Conservation (phyloP, 2,797 vertebrate genomes). For the Craterocephalus amniculus region DNA sequence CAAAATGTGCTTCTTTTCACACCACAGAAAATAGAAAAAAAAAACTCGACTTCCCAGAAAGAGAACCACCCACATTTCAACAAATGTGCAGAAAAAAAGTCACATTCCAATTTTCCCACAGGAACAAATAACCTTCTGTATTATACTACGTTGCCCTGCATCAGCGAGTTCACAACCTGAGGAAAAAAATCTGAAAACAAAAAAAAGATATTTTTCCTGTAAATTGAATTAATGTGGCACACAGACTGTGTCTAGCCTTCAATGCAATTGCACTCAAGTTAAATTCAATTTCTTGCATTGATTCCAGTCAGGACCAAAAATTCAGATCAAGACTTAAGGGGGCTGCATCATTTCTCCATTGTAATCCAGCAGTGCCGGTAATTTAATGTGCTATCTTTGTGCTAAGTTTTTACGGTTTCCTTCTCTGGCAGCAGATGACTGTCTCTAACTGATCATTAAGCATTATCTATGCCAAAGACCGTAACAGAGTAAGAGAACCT, state of each 20-base stretch:
- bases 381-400: not conserved
- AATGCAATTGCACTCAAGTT: constrained; percentile 17
- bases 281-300: constrained; percentile 26
- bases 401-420: constrained; percentile 12
- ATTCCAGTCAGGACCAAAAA: constrained; percentile 39
- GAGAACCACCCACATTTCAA: constrained; percentile 63
- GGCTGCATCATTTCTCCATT: constrained; percentile 23
- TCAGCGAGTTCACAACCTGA: constrained; percentile 41
- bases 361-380: constrained; percentile 31
- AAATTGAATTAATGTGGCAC: constrained; percentile 43
- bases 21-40: constrained; percentile 21
- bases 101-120: constrained; percentile 56
- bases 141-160: constrained; percentile 37
- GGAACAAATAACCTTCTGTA: constrained; percentile 67
- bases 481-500: not conserved
- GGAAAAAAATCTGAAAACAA: constrained; percentile 18
- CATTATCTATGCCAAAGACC: not conserved
- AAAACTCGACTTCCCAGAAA: constrained; percentile 62
- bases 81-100: constrained; percentile 56
- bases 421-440: not conserved
- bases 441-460: constrained; percentile 20
- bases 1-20: constrained; percentile 42
- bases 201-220: constrained; percentile 43
- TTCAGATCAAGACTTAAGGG: not conserved
- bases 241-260: constrained; percentile 26